Conservation (phyloP, 1,140 invertebrate genomes). For the Drosophila bifasciata region DNA sequence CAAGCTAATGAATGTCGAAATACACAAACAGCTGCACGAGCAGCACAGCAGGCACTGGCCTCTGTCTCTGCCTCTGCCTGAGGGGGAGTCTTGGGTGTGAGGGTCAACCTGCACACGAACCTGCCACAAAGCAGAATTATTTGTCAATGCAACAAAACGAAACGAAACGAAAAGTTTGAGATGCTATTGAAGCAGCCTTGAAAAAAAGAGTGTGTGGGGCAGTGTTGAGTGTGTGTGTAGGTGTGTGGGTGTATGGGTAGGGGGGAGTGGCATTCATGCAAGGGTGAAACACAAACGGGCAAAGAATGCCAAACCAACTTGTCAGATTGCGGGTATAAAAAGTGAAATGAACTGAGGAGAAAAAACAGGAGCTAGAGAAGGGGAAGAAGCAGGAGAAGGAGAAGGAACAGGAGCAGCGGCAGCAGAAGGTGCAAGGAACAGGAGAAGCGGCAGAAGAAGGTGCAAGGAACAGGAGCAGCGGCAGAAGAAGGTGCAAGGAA, state of each 20-base stretch:
- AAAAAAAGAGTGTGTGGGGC: not conserved
- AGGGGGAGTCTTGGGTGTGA: slow-evolving; percentile 1
- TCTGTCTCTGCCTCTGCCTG: not conserved
- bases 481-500: no score
- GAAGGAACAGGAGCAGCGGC: not conserved
- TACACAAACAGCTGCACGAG: slow-evolving; percentile 17
- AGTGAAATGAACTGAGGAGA: slow-evolving; percentile 64
- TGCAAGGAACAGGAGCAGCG: not conserved
- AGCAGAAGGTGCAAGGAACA: not conserved
- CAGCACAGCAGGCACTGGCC: not conserved
- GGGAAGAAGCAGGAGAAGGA: not conserved
- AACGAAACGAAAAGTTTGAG: slow-evolving; percentile 71
- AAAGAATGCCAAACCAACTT: slow-evolving; percentile 30
- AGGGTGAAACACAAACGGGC: no score
- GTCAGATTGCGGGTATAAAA: slow-evolving; percentile 43
- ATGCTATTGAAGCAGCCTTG: slow-evolving; percentile 55
- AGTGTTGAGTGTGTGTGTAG: not conserved
- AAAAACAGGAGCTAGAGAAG: not conserved
- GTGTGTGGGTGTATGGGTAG: not conserved
- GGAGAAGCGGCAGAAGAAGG: no score
- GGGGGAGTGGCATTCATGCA: not conserved
- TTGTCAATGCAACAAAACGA: slow-evolving; percentile 66
- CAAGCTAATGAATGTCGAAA: slow-evolving; percentile 70
- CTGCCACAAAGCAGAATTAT: slow-evolving; percentile 44
- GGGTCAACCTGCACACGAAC: slow-evolving; percentile 19